Evolutionary conservation across 2,113 vertebrate species (phyloP).

Genomic region (Solea senegalensis): DNA sequence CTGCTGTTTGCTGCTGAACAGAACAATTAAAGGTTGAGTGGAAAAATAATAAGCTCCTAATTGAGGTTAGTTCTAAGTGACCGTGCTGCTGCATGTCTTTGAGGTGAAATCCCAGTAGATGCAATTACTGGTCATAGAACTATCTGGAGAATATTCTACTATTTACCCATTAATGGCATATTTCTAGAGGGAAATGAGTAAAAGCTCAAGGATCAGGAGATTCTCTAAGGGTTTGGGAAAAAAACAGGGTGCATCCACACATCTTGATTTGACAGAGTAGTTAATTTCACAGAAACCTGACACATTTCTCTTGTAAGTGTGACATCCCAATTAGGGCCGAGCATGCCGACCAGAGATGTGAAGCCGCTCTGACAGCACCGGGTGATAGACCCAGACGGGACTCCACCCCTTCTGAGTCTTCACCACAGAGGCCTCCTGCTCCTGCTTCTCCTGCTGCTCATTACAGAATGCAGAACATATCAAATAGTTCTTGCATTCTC

Average conservation of each 20-base stretch:
- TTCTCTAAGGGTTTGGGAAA: slow-evolving; percentile 2
- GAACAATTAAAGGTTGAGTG: slow-evolving; percentile 47
- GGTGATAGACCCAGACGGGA: slow-evolving; percentile 45
- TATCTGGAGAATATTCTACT: slow-evolving; percentile 43
- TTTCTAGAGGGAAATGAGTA: slow-evolving; percentile 35
- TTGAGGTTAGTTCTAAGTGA: slow-evolving; percentile 46
- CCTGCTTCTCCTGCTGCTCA: slow-evolving; percentile 35
- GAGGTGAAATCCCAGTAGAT: slow-evolving; percentile 57
- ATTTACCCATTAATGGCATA: slow-evolving; percentile 53
- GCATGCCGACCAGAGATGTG: slow-evolving; percentile 50
- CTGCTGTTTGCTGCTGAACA: slow-evolving; percentile 61
- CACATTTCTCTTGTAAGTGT: slow-evolving; percentile 62
- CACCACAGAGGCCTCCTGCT: slow-evolving; percentile 17
- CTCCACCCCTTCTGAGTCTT: slow-evolving; percentile 48
- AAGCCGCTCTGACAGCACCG: slow-evolving; percentile 50
- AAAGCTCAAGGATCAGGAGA: slow-evolving; percentile 31
- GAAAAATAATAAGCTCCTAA: slow-evolving; percentile 58
- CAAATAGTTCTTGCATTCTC: slow-evolving; percentile 43
- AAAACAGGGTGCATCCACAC: slow-evolving; percentile 30
- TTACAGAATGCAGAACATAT: slow-evolving; percentile 17
- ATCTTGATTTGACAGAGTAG: slow-evolving; percentile 46
- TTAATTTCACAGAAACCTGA: slow-evolving; percentile 65
- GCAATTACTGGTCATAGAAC: slow-evolving; percentile 52
- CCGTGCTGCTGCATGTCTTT: slow-evolving; percentile 37
- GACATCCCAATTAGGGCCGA: slow-evolving; percentile 64